Evolutionary conservation across 2,888 invertebrate species (phyloP), one percentile per base, ranked within the genome.

Genomic region (Helobdella robusta): DNA sequence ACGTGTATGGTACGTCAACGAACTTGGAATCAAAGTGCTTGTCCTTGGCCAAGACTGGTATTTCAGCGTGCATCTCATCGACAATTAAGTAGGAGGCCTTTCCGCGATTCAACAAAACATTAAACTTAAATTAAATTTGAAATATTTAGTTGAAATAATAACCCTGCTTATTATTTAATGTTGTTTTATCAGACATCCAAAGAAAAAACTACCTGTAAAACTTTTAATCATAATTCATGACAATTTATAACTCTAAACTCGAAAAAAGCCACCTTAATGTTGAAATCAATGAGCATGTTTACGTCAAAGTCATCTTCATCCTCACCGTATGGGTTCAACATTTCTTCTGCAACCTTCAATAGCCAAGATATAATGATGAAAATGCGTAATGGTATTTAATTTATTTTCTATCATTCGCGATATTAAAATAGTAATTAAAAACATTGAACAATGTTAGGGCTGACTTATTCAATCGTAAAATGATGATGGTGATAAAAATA

Each of bases 271-370:
- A 65, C 65, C 59, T 60, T 60, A 5, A 60, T 5, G 48, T 65
- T 60, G 36, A 40, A 65, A 32, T 65, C 65, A 59, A 65, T 65
- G 34, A 60, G 23, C 20, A 28, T 30, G 35, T 65, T 65, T 23
- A 59, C 50, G 32, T 60, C 60, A 40, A 65, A 32, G 32, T 65
- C 65, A 28, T 50, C 48, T 28, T 65, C 65, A 40, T 65, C 65
- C 8, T 65, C 65, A 15, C 65, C 65, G 36, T 60, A 60, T 20
- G 65, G 65, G 34, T 65, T 65, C 40, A 65, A 20, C 60, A 60
- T 48, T 40, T 65, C 65, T 50, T 65, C 65, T n/a, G 65, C 65
- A 30, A 60, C 65, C 65, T 65, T 32, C 34, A 30, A 34, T 34
- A 48, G 15, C 30, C 8, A 48, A 63, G 5, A 3, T 34, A 5